Base-by-base conservation (phyloP, 2,797 vertebrate genomes). In the Apodemus agrarius region DNA sequence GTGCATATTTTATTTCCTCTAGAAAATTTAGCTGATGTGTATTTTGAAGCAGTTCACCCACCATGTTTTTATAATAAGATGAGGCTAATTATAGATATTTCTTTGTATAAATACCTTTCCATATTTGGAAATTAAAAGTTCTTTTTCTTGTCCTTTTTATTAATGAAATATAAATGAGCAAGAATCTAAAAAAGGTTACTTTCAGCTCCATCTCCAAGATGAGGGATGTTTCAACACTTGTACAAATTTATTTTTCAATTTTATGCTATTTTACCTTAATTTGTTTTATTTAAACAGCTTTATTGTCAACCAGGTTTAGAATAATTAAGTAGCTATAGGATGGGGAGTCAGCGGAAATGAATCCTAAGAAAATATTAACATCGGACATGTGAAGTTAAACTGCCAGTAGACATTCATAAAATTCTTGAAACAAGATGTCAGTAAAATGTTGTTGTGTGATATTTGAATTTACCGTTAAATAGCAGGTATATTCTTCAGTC, bases 291-390 rank as follows among this genome's bases (percentile, higher is more conserved):
- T 86, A 89, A 95, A 49, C 6, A 22, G 19, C 89, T 91, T 81
- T 81, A 26, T 94, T 96, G 95, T 92, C 19, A 92, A 40, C 69
- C 31, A 96, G n/a, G 13, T 82, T 78, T 37, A 94, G 61, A 85
- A 96, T 9, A 97, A 65, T 59, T 63, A 91, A 94, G 7, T 57
- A 59, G 7, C 12, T 31, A 16, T 57, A 91, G 31, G 84, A 92
- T 93, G 13, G 37, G 19, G 95, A 86, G 21, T 17, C 29, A 91
- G 34, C 19, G 65, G 86, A 80, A 69, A 59, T 40, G 43, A 37
- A 79, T 65, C 16, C 6, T 14, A 86, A 89, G 95, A 88, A 86
- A n/a, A 80, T 61, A 91, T 57, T 80, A 69, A 72, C 82, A 90
- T 79, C 9, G 63, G 49, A 86, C 6, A 61, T 83, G 8, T 69